phyloP scores from a whole-genome alignment of 2,888 invertebrate species.

The Plagodis pulveraria region DNA sequence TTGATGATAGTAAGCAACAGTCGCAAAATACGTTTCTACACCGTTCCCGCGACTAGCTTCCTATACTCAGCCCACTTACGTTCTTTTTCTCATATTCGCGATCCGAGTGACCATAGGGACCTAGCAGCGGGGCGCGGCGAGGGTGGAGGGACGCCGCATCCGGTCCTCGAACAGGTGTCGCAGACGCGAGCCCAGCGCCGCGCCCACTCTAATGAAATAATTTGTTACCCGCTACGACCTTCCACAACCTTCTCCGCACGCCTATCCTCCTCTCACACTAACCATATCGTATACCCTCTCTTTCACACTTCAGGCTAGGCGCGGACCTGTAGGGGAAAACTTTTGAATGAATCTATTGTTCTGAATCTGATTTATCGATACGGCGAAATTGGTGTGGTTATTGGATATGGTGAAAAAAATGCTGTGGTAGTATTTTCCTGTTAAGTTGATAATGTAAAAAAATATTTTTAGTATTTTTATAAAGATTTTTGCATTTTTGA shows the following conservation, averaged over 20 bases:
- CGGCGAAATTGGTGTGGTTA: constrained; percentile 27
- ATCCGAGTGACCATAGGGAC: constrained; percentile 49
- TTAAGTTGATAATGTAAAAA: too few relatives aligned
- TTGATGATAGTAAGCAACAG: too few relatives aligned
- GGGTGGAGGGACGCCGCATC: constrained; percentile 65
- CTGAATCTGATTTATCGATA: constrained; percentile 37
- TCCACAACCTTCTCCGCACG: constrained; percentile 69
- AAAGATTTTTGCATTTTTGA: too few relatives aligned
- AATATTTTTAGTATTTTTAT: too few relatives aligned
- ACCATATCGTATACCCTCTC: constrained; percentile 15
- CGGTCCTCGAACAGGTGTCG: constrained; percentile 79
- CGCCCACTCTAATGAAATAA: constrained; percentile 79
- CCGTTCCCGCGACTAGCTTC: not conserved
- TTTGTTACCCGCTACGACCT: constrained; percentile 74
- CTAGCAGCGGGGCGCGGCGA: constrained; percentile 35
- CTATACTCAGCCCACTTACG: constrained; percentile 8
- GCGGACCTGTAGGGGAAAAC: constrained; percentile 25
- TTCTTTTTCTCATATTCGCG: constrained; percentile 37
- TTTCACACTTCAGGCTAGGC: constrained; percentile 27
- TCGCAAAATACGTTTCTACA: too few relatives aligned
- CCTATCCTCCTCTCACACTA: constrained; percentile 45
- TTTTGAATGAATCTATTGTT: constrained; percentile 37
- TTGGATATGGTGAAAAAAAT: not conserved
- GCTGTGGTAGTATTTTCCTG: constrained; percentile 1
- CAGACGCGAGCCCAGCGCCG: constrained; percentile 54